Evolutionary conservation across 2,797 vertebrate species (phyloP), one percentile per base, ranked within the genome.

Genomic region (Pogoniulus pusillus): DNA sequence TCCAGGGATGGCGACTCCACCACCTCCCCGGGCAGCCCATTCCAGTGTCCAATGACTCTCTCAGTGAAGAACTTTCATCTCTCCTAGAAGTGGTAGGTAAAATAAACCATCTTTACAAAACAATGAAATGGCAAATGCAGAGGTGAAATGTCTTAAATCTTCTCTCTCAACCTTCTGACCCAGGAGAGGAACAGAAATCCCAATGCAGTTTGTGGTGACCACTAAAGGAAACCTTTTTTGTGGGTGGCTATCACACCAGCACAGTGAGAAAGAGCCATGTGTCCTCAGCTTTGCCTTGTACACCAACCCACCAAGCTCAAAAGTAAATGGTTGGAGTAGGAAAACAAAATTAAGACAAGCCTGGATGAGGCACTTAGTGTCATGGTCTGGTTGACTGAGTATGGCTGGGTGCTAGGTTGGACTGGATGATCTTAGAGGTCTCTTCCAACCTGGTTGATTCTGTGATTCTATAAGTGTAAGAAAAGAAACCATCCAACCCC

Each of bases 171-270:
- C 12, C 8, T 55, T 49, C 63, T 63, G 39, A 24, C 43, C 30
- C 14, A 5, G 5, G 27, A 23, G 2, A 11, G 13, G 22, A 75
- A 64, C 10, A 74, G 39, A 80, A 37, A 27, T 2, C 7, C 15
- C 16, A 75, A 2, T 4, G 3, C 16, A 12, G 47, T 2, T 16
- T 13, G 18, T 32, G 32, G 3, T 45, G n/a, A 23, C 16, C 2
- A 3, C 18, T 18, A 41, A 55, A 82, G 34, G 29, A 54, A 84
- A n/a, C 4, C 14, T 32, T 69, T 80, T 53, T 47, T 23, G 19
- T 29, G 19, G 9, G 19, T 34, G 30, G 22, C 32, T 37, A 16
- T 75, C n/a, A 16, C 16, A 27, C 16, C 58, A 35, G 34, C 35
- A 6, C 17, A 78, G 24, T 20, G 2, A 74, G 54, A 77, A 75